phyloP scores from a whole-genome alignment of 2,797 vertebrate genomes.

The Crenichthys baileyi region DNA sequence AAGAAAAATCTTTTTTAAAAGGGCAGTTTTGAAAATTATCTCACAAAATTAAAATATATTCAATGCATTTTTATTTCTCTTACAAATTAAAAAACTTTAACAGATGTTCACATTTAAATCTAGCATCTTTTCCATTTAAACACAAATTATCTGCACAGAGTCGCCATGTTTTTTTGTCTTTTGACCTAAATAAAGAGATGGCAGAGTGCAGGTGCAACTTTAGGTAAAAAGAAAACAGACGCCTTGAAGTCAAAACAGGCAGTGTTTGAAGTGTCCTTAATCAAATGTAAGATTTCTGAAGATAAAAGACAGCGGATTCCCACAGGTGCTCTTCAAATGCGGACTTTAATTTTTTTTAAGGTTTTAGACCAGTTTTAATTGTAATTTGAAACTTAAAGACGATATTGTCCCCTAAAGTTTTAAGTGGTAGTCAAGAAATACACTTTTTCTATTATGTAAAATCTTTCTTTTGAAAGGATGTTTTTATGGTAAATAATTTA shows the following conservation, averaged over 20 bases:
- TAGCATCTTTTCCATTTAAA: background rate
- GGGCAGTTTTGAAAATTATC: background rate
- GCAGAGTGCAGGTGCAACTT: slow-evolving; percentile 45
- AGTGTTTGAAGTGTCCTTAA: slow-evolving; percentile 27
- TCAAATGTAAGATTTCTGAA: slow-evolving; percentile 28
- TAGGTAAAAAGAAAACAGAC: background rate
- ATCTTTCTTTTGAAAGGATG: too few species aligned
- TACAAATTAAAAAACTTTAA: background rate
- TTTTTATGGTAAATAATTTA: background rate
- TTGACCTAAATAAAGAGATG: too few species aligned
- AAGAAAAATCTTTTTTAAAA: background rate
- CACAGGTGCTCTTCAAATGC: background rate
- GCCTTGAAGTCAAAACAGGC: slow-evolving; percentile 5
- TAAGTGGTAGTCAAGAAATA: background rate
- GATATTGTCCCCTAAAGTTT: background rate
- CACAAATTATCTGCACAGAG: background rate
- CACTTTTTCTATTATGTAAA: too few species aligned
- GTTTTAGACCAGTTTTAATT: background rate
- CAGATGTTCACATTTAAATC: background rate
- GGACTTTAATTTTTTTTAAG: background rate
- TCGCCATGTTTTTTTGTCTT: background rate
- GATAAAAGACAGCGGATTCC: background rate
- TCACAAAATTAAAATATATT: background rate
- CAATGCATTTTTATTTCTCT: background rate
- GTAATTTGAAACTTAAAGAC: background rate